phyloP scores from a whole-genome alignment of 2,113 vertebrate genomes.

The Arenaria interpres region DNA sequence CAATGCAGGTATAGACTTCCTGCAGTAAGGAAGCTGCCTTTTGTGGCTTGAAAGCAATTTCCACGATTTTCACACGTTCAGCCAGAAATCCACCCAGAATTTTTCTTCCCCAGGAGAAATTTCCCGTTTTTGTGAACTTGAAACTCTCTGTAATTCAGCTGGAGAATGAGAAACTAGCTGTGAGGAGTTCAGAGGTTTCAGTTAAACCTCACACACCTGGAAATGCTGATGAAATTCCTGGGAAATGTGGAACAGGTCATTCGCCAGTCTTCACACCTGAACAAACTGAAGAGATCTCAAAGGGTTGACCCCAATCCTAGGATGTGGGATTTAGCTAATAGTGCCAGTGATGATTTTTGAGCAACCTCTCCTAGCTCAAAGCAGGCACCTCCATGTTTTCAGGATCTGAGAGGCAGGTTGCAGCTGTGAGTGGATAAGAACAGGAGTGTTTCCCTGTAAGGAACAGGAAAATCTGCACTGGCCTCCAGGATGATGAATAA shows the following conservation, averaged over 20 bases:
- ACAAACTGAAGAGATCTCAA: neutral
- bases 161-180: neutral
- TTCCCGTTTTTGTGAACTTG: neutral
- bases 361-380: neutral
- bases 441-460: neutral
- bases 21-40: neutral
- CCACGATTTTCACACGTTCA: neutral
- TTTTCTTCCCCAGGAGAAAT: neutral
- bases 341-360: neutral
- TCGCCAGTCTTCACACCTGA: neutral
- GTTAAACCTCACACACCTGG: neutral
- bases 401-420: neutral
- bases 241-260: neutral
- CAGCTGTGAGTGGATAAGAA: neutral
- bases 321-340: neutral
- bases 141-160: neutral
- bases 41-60: neutral
- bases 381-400: neutral
- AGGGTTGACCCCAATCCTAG: neutral
- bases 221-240: neutral
- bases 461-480: neutral
- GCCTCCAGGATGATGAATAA: neutral
- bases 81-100: neutral
- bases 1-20: neutral
- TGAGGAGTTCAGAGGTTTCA: neutral